These are phyloP conservation scores for Phylloscopus collybita DNA, from an alignment of 2,797 vertebrate species.

Conservation along the genomic window DNA sequence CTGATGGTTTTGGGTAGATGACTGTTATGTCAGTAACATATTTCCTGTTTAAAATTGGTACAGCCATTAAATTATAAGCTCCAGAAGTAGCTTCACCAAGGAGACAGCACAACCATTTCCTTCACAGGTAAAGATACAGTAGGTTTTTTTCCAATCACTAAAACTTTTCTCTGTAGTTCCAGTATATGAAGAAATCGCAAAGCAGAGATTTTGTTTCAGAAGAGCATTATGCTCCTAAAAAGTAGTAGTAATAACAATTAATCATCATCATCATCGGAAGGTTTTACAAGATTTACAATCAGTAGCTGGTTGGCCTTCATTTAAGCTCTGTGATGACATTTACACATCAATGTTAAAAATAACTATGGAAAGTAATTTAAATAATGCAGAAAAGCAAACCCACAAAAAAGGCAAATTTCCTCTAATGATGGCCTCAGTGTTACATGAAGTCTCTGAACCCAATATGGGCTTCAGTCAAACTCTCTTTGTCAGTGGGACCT, in stretches of 20 bases:
- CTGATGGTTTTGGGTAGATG: not conserved
- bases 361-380: not conserved
- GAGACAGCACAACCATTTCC: not conserved
- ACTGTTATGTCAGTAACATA: not conserved
- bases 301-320: not conserved
- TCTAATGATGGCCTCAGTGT: not conserved
- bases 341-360: not conserved
- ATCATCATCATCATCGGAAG: no score
- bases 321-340: not conserved
- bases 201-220: not conserved
- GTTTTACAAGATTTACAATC: not conserved
- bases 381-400: not conserved
- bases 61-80: not conserved
- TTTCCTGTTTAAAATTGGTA: slow-evolving; percentile 7
- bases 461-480: not conserved
- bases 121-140: not conserved
- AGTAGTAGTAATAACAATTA: not conserved
- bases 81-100: not conserved
- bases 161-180: not conserved
- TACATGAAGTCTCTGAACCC: not conserved
- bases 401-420: not conserved
- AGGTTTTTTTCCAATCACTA: not conserved
- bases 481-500: not conserved
- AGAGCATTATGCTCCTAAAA: not conserved
- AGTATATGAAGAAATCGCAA: not conserved